These are phyloP conservation scores for Leptobrachium ailaonicum DNA, from an alignment of 2,113 vertebrate species.

Conservation along the genomic window DNA sequence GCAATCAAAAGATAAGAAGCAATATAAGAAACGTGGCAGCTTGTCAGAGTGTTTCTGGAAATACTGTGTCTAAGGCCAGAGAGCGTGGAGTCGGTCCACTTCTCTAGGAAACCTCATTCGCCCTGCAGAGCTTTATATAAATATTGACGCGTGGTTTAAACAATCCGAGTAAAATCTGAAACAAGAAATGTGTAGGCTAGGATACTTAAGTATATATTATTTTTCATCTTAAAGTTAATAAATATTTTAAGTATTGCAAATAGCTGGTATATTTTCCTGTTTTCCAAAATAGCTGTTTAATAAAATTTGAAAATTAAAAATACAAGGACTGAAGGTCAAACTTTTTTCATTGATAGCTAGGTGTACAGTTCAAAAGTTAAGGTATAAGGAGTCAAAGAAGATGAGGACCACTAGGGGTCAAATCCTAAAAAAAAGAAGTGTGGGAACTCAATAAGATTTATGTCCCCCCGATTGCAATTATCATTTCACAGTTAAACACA, in stretches of 20 bases:
- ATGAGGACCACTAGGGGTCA: no score
- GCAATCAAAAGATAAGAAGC: conserved; percentile 60
- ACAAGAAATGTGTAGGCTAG: conserved; percentile 6
- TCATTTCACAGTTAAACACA: no score
- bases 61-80: conserved; percentile 65
- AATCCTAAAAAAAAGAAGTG: no score
- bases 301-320: conserved; percentile 6
- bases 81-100: background rate
- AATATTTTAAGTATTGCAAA: conserved; percentile 63
- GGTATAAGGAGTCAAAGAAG: no score
- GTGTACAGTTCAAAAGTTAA: no score
- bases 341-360: background rate
- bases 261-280: conserved; percentile 42
- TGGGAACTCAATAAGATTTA: no score
- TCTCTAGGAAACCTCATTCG: conserved; percentile 49
- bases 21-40: conserved; percentile 58
- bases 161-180: conserved; percentile 2
- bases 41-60: conserved; percentile 75
- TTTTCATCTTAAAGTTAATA: conserved; percentile 58
- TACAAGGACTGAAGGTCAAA: background rate
- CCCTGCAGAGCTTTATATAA: conserved; percentile 34
- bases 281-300: conserved; percentile 25
- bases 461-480: no score
- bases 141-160: conserved; percentile 43
- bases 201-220: conserved; percentile 34